Base-by-base conservation (phyloP, 2,797 vertebrate genomes). In the Neosilurus mollespiculum region DNA sequence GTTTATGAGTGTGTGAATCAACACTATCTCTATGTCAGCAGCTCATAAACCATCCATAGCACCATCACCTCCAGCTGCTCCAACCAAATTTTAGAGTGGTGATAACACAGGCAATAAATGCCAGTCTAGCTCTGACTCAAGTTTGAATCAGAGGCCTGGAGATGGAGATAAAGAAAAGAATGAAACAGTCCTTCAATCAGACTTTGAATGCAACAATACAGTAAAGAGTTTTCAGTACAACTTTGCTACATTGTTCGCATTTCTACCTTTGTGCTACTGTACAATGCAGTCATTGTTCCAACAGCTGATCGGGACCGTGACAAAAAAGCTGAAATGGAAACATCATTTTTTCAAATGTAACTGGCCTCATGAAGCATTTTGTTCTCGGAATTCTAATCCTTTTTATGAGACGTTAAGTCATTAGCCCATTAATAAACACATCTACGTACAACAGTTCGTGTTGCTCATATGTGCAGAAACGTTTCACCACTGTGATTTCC, bases 1-100 rank as follows among this genome's bases (percentile, higher is more conserved):
- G 86, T 86, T 87, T 85, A 85, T 70, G 58, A 83, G 78, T 53
- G 81, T 78, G 83, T 83, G 85, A 87, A 83, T 86, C 81, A 87
- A 87, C 30, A 43, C 81, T 84, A 81, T 85, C 83, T 82, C 80
- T 76, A 80, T 87, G 86, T 88, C 87, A 88, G 87, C 80, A 87
- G 34, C 77, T 37, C 70, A 87, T 88, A 87, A 58, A 84, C 58
- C 79, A 81, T 81, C 67, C 66, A 59, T 79, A 34, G 62, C 78
- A 88, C 26, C 80, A 84, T 84, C 73, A 76, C 54, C 75, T 86
- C 81, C 70, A 64, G 61, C 84, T 73, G 79, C 80, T 88, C 80
- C 81, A 67, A 66, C 84, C 78, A 78, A 88, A 86, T 79, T 86
- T 84, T 73, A 82, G 34, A 86, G 80, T 34, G 7, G 81, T 82